Percentiles rank a stretch among this genome's conserved stretches.
phyloP scores from a whole-genome alignment of 2,113 vertebrate species.

The Scomber scombrus region DNA sequence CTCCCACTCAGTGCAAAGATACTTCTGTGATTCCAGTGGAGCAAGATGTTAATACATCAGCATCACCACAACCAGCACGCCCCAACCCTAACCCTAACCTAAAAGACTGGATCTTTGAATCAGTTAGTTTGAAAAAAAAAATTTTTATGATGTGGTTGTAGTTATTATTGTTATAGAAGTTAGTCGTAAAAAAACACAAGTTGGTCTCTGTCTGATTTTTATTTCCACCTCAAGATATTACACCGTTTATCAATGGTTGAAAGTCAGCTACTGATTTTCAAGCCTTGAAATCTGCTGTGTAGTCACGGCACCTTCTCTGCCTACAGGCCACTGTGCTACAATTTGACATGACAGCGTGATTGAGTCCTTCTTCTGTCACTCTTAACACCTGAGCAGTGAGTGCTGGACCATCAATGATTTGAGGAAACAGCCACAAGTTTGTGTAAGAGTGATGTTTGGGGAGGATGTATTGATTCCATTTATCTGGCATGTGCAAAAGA shows the following conservation, averaged over 20 bases:
- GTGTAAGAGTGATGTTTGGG: not conserved
- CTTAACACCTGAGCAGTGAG: not conserved
- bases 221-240: too few species aligned
- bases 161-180: too few species aligned
- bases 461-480: not conserved
- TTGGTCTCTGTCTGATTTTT: too few species aligned
- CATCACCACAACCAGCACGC: too few species aligned
- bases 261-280: not conserved
- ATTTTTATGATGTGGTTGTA: too few species aligned
- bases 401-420: not conserved
- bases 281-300: not conserved
- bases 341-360: conserved; percentile 8
- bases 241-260: not conserved
- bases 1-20: too few species aligned
- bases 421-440: not conserved
- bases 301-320: not conserved
- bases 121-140: too few species aligned
- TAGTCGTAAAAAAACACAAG: too few species aligned
- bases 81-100: too few species aligned
- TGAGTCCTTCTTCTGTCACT: not conserved
- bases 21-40: too few species aligned
- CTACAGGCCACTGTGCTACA: not conserved
- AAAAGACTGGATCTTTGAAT: too few species aligned
- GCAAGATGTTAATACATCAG: too few species aligned
- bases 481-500: conserved; percentile 2